Base-by-base conservation (phyloP, 2,888 invertebrate species). In the Leptodirus hochenwartii region DNA sequence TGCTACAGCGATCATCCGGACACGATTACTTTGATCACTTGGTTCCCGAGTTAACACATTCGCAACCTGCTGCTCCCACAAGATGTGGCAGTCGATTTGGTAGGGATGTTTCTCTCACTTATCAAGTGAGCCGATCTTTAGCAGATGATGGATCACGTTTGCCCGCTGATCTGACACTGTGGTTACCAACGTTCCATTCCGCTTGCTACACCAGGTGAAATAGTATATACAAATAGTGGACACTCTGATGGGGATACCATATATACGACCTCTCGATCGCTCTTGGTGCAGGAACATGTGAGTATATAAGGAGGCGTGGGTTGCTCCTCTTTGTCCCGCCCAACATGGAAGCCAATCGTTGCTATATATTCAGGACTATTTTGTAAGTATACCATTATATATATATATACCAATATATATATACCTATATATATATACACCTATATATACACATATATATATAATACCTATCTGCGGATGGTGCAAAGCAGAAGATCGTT, bases 141-240 rank as follows among this genome's bases (percentile, higher is more conserved):
- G 13, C 13, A n/a, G 25, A 14, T 47, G 49, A 49, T 47, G 47
- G 44, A 50, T 50, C 49, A 41, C 43, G 43, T 36, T 32, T 39
- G 41, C 36, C 43, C 39, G 41, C 41, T 44, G 43, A 41, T 41
- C 38, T 41, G 46, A 49, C 44, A 50, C 49, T 50, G 49, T 43
- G 37, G 38, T 20, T 20, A 8, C 8, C 20, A n/a, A 20, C 23
- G 23, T 33, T 33, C 11, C 14, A 12, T 12, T 13, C 12, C 14
- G 14, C 32, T 32, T 20, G 9, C 14, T 10, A 15, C 17, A 12
- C 11, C 15, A 25, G 29, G 29, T 30, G 26, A 30, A 20, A n/a
- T n/a, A n/a, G n/a, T n/a, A n/a, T n/a, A n/a, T n/a, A n/a, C n/a
- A n/a, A n/a, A n/a, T n/a, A n/a, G 30, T 16, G 4, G 30, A 14